Evolutionary conservation across 2,797 vertebrate genomes (phyloP).

Genomic region (Spinus olivaceus): DNA sequence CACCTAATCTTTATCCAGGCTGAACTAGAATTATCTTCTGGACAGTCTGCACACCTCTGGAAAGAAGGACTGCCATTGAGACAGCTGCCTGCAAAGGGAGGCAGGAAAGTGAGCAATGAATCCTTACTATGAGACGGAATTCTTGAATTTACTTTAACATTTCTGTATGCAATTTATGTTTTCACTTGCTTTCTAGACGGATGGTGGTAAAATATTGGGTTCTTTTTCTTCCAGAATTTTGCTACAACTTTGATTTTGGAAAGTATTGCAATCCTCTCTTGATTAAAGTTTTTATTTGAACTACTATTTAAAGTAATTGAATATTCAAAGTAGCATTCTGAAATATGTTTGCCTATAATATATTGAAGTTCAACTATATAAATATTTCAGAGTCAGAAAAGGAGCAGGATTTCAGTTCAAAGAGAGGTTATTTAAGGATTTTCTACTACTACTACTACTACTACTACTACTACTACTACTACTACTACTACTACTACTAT

Average conservation of each 20-base stretch:
- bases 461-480: not conserved
- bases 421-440: not conserved
- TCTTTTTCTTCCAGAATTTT: not conserved
- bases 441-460: not conserved
- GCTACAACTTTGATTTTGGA: not conserved
- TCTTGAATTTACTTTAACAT: not conserved
- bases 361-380: not conserved
- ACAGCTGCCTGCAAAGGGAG: not conserved
- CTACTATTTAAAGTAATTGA: not conserved
- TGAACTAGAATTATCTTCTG: not conserved
- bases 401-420: not conserved
- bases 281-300: not conserved
- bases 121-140: not conserved
- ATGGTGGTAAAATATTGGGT: not conserved
- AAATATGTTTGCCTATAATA: not conserved
- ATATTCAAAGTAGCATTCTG: not conserved
- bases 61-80: not conserved
- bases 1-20: not conserved
- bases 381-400: not conserved
- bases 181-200: fast-evolving
- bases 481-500: no score
- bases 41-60: not conserved
- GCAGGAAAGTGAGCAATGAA: not conserved
- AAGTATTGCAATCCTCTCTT: not conserved
- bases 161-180: not conserved